Evolutionary conservation across 1,140 invertebrate genomes (phyloP).

Genomic region (Nasonia vitripennis): DNA sequence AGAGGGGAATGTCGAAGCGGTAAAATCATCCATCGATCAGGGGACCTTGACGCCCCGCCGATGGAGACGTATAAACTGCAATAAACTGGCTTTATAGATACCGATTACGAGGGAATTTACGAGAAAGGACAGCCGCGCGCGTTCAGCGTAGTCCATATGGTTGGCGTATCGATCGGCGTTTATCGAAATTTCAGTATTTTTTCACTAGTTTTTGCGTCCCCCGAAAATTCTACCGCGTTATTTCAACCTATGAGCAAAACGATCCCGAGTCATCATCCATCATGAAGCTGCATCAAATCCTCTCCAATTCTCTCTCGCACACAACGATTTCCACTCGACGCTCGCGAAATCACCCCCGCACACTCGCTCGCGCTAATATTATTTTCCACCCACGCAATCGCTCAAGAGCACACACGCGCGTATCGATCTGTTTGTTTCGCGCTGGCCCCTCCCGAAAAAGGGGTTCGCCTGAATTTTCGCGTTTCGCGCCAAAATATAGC

Average conservation of each 20-base stretch:
- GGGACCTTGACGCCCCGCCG: background rate
- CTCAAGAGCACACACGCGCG: background rate
- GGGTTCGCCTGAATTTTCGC: too few relatives aligned
- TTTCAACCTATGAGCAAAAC: too few relatives aligned
- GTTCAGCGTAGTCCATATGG: background rate
- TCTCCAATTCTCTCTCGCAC: too few relatives aligned
- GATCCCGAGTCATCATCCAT: background rate
- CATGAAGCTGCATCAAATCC: background rate
- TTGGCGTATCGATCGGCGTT: background rate
- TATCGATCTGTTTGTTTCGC: slow-evolving; percentile 5
- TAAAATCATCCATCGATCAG: slow-evolving; percentile 16
- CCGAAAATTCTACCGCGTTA: too few relatives aligned
- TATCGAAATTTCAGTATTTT: background rate
- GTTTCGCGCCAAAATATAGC: too few relatives aligned
- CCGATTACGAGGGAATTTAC: slow-evolving; percentile 36
- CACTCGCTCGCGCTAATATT: background rate
- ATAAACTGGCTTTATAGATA: slow-evolving; percentile 38
- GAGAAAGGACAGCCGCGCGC: background rate
- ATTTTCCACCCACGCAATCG: background rate
- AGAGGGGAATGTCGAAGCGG: background rate
- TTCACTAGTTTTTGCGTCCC: too few relatives aligned
- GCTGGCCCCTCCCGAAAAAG: too few relatives aligned
- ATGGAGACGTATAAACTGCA: background rate
- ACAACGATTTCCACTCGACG: slow-evolving; percentile 1
- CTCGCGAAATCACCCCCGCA: background rate